A percentile compares a stretch with the other conserved stretches of the same genome.
Evolutionary conservation across 92 coral and sea anemone species (phyloP).

Genomic region (Phymanthus crucifer): DNA sequence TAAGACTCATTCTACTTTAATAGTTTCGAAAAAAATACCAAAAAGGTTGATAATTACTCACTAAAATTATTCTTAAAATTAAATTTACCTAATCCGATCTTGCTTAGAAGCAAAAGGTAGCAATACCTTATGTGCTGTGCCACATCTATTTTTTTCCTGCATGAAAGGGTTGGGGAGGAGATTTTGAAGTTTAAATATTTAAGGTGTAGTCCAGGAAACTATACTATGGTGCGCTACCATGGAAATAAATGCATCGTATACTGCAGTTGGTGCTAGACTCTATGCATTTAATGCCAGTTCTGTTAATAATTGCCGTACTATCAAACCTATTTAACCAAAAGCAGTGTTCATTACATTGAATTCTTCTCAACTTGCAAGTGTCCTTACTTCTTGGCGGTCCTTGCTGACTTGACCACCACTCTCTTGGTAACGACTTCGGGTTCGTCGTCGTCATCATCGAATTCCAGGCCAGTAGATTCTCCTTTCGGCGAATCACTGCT

Average conservation of each 20-base stretch:
- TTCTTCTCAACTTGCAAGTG: slow-evolving; percentile 1
- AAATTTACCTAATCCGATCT: neutral
- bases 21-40: neutral
- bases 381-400: slow-evolving; percentile 7
- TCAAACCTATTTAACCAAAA: neutral
- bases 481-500: slow-evolving; percentile 23
- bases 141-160: neutral
- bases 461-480: slow-evolving; percentile 33
- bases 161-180: neutral
- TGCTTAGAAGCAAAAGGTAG: neutral
- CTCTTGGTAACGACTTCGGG: slow-evolving; percentile 37
- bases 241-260: neutral
- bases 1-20: neutral
- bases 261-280: neutral
- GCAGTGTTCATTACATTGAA: neutral
- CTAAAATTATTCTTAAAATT: neutral
- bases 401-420: slow-evolving; percentile 36
- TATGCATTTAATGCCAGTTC: neutral
- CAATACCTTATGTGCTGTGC: neutral
- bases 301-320: neutral
- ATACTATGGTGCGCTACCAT: neutral
- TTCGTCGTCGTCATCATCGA: slow-evolving; percentile 33
- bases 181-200: neutral
- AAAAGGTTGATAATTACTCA: neutral
- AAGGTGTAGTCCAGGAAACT: neutral